A percentile compares a stretch with the other conserved stretches of the same genome.
Evolutionary conservation across 2,888 invertebrate species (phyloP).

Genomic region (Alcis repandata): DNA sequence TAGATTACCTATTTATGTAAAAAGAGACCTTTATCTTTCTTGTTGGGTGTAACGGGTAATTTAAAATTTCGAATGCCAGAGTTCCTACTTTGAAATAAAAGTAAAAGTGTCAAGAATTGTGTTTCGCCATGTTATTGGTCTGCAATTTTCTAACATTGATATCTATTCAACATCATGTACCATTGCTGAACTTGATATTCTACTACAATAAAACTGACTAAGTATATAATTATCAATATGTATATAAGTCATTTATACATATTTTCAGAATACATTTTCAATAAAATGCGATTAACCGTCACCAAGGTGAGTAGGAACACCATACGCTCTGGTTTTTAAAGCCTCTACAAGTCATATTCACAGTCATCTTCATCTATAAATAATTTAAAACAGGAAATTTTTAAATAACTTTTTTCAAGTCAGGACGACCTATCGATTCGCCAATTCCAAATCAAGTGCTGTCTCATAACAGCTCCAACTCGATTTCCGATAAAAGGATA

Average conservation of each 20-base stretch:
- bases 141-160: neutral
- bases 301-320: too few relatives aligned
- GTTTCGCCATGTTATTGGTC: neutral
- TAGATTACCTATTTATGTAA: constrained; percentile 39
- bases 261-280: too few relatives aligned
- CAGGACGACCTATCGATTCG: constrained; percentile 25
- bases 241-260: too few relatives aligned
- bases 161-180: too few relatives aligned
- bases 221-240: too few relatives aligned
- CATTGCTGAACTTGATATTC: too few relatives aligned
- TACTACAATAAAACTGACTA: too few relatives aligned
- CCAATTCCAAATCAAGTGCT: constrained; percentile 24
- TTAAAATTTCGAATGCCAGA: constrained; percentile 23
- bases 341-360: too few relatives aligned
- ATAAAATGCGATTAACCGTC: too few relatives aligned
- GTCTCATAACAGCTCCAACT: constrained; percentile 37
- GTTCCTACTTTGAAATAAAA: neutral
- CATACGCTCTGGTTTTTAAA: too few relatives aligned
- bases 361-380: too few relatives aligned
- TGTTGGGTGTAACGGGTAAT: constrained; percentile 19
- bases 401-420: neutral
- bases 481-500: constrained; percentile 54
- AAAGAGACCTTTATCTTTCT: constrained; percentile 25
- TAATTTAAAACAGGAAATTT: neutral
- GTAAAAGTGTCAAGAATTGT: neutral